These are phyloP conservation scores for Chaunax sp. DNA, from an alignment of 2,797 vertebrate species.

Conservation along the genomic window DNA sequence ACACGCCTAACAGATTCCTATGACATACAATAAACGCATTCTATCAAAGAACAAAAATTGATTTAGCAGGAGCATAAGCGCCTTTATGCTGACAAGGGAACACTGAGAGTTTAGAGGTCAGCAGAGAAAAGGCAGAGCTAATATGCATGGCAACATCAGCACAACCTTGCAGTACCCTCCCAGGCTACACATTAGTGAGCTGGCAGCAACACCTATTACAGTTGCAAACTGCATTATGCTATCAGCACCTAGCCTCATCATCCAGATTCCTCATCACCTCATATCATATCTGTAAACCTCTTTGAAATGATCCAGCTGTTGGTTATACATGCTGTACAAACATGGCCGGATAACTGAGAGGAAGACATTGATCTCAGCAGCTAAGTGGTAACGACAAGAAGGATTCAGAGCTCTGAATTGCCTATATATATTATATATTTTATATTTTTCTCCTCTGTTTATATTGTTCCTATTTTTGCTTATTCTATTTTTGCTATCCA, in stretches of 20 bases:
- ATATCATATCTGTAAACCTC: not conserved
- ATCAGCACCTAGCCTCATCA: conserved; percentile 2
- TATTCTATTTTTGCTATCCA: too few relatives aligned
- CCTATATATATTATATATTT: too few relatives aligned
- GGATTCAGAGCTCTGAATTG: not conserved
- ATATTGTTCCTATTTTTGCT: too few relatives aligned
- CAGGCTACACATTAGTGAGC: conserved; percentile 27
- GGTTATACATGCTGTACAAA: not conserved
- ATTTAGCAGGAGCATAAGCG: not conserved
- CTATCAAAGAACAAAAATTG: conserved; percentile 9
- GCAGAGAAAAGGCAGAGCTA: conserved; percentile 27
- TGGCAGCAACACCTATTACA: conserved; percentile 26
- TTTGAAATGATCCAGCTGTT: too few relatives aligned
- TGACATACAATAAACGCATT: conserved; percentile 10
- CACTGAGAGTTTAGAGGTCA: conserved; percentile 33
- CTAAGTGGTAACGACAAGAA: not conserved
- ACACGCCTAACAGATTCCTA: conserved; percentile 3
- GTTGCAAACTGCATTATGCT: conserved; percentile 12
- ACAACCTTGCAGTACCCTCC: conserved; percentile 59
- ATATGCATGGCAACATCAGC: conserved; percentile 27
- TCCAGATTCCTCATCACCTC: not conserved
- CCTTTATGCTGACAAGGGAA: conserved; percentile 38
- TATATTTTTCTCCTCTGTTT: too few relatives aligned
- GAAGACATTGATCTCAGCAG: not conserved
- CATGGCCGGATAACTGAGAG: not conserved